phyloP scores from a whole-genome alignment of 2,113 vertebrate species.

The Hystrix cristata region DNA sequence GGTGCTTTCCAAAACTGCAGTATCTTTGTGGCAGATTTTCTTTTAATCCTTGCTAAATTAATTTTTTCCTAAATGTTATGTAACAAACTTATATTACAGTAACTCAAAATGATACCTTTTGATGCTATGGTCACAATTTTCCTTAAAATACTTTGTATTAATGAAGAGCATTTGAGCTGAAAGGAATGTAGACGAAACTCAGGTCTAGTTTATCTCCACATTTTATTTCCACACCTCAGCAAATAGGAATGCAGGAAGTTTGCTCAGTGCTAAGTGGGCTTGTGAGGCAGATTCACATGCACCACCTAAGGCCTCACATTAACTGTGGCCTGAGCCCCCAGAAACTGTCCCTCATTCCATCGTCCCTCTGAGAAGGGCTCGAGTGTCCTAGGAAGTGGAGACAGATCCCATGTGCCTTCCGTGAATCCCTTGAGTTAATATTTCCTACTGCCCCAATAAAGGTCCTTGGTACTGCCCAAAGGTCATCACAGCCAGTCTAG shows the following conservation, averaged over 20 bases:
- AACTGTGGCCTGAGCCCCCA: not conserved
- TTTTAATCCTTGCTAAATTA: conserved; percentile 29
- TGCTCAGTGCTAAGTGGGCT: not conserved
- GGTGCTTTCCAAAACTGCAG: not conserved
- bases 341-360: not conserved
- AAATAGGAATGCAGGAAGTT: not conserved
- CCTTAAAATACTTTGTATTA: not conserved
- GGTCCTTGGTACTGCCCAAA: not conserved
- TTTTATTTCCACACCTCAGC: not conserved
- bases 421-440: not conserved
- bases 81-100: not conserved
- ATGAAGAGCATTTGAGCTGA: not conserved
- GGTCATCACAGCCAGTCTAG: not conserved
- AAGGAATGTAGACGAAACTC: not conserved
- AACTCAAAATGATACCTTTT: conserved; percentile 41
- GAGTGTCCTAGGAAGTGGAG: not conserved
- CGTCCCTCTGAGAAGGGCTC: not conserved
- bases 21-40: not conserved
- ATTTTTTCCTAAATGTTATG: not conserved
- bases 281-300: not conserved
- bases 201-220: not conserved
- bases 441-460: not conserved
- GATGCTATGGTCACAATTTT: not conserved
- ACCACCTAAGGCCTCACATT: not conserved
- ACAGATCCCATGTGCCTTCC: not conserved